A percentile compares a stretch with the other conserved stretches of the same genome.
phyloP scores from a whole-genome alignment of 2,113 vertebrate species.

The Lagopus muta region DNA sequence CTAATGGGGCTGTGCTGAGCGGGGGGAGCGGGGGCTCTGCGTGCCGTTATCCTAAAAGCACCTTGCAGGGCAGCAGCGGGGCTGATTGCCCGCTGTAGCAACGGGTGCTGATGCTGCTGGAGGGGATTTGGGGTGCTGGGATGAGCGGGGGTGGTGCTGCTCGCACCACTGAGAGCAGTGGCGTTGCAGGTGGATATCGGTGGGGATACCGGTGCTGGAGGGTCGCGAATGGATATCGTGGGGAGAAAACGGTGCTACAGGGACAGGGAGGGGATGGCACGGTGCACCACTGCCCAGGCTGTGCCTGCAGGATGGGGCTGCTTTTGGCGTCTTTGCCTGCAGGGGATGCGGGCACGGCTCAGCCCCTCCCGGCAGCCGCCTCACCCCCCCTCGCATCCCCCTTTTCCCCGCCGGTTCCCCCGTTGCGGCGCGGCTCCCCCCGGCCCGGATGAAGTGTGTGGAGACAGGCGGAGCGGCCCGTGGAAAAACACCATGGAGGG shows the following conservation, averaged over 20 bases:
- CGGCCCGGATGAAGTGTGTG: constrained; percentile 58
- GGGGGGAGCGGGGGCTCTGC: neutral
- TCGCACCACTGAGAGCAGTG: too few species aligned
- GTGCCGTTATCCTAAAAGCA: neutral
- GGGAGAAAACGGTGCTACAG: neutral
- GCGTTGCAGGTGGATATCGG: neutral
- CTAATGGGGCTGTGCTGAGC: constrained; percentile 13
- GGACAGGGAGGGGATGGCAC: neutral
- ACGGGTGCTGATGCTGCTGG: neutral
- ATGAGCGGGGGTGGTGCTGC: neutral
- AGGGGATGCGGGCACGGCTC: neutral
- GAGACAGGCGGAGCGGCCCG: constrained; percentile 63
- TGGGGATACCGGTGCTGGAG: neutral
- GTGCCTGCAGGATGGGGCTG: neutral
- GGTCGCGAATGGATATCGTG: neutral
- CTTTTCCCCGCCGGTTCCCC: neutral
- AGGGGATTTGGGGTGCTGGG: neutral
- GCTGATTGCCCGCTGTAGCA: neutral
- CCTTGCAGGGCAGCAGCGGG: neutral
- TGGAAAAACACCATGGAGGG: constrained; percentile 75
- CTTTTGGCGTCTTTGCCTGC: neutral
- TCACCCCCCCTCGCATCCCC: neutral
- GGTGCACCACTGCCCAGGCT: too few species aligned
- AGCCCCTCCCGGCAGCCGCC: neutral
- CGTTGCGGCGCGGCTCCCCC: neutral